Conservation (phyloP, 1,140 invertebrate species). For the Halyomorpha halys region DNA sequence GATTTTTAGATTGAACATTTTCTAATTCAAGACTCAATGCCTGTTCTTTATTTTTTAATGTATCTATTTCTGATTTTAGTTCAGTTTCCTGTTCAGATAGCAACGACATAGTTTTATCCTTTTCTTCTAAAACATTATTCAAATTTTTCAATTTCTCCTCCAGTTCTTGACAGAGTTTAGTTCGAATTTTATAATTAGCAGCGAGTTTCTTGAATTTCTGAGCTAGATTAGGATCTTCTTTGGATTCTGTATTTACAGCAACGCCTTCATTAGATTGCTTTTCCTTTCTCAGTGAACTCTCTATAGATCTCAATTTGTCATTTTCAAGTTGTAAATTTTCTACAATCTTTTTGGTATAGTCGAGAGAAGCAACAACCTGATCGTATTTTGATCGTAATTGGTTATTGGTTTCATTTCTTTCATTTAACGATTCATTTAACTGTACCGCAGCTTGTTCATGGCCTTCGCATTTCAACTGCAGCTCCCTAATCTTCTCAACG, state of each 20-base stretch:
- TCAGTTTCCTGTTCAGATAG: not conserved
- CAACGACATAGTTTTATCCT: not conserved
- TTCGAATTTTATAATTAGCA: constrained; percentile 60
- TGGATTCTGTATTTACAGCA: not conserved
- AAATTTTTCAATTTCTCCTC: constrained; percentile 38
- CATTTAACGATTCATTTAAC: not conserved
- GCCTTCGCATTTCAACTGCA: constrained; percentile 33
- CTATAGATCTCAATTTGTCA: not conserved
- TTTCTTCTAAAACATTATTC: constrained; percentile 16
- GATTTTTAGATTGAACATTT: constrained; percentile 7
- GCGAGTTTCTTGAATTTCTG: constrained; percentile 67
- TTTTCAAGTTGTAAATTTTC: not conserved
- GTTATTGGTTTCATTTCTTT: constrained; percentile 5
- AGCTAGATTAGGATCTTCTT: constrained; percentile 34
- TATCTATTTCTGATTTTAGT: constrained; percentile 31
- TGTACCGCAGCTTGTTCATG: not conserved
- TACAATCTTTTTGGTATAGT: not conserved
- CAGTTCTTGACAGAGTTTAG: constrained; percentile 48
- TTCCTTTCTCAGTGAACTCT: not conserved
- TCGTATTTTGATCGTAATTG: not conserved
- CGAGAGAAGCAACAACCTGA: not conserved
- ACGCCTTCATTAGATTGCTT: not conserved
- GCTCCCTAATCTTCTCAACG: constrained; percentile 31
- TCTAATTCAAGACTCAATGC: constrained; percentile 17
- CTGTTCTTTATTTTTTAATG: constrained; percentile 36